These are phyloP conservation scores for Vanacampus margaritifer DNA, from an alignment of 2,113 vertebrate genomes.

Conservation along the genomic window DNA sequence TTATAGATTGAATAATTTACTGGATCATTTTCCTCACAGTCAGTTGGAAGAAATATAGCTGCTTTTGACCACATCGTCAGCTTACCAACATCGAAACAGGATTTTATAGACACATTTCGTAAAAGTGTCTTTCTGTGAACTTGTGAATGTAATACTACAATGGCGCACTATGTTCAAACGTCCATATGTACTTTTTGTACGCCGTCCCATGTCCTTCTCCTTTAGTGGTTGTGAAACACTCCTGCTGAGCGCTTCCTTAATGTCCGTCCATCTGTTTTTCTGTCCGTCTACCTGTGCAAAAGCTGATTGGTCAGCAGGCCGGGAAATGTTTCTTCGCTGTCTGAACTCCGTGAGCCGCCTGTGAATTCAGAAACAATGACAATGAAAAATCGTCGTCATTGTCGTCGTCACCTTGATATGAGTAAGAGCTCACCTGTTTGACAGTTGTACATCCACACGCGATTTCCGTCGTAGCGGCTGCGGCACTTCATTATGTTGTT, in stretches of 20 bases:
- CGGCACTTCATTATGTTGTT: conserved; percentile 95
- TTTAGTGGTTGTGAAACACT: conserved; percentile 70
- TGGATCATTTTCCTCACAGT: conserved; percentile 24
- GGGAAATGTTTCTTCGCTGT: conserved; percentile 75
- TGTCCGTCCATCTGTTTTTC: conserved; percentile 14
- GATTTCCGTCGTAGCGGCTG: conserved; percentile 83
- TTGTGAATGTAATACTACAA: background rate
- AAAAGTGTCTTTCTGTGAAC: background rate
- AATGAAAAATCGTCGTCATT: background rate
- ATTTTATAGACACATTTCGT: background rate
- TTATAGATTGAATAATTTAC: conserved; percentile 38
- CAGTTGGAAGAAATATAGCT: background rate
- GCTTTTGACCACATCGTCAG: background rate
- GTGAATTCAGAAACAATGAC: conserved; percentile 19
- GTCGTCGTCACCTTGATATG: background rate
- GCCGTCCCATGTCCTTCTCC: conserved; percentile 31
- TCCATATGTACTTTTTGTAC: conserved; percentile 21
- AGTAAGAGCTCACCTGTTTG: conserved; percentile 80
- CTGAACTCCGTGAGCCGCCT: conserved; percentile 89
- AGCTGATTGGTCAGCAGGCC: conserved; percentile 87
- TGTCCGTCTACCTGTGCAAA: conserved; percentile 70
- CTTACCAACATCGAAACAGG: background rate
- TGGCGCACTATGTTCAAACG: background rate
- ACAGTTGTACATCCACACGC: conserved; percentile 95
- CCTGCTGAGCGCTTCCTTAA: conserved; percentile 7